These are phyloP conservation scores for Clytia hemisphaerica DNA, from an alignment of 30 jellyfish, hydroid and myxozoan species.

Conservation along the genomic window DNA sequence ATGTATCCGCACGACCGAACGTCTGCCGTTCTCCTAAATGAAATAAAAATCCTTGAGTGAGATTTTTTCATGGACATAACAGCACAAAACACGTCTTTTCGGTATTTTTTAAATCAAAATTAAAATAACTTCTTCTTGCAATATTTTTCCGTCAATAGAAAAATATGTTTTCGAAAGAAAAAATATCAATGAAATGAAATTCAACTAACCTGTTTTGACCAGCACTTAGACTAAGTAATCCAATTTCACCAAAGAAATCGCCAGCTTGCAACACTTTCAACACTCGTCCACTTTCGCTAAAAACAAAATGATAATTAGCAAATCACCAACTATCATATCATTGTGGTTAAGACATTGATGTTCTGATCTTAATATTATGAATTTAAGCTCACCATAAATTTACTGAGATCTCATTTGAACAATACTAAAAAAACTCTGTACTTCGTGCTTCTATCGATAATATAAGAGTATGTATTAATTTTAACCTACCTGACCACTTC, in stretches of 20 bases:
- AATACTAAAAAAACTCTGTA: no score
- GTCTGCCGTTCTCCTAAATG: constrained; percentile 91
- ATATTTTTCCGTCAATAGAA: not conserved
- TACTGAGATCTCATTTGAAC: no score
- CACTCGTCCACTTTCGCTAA: constrained; percentile 69
- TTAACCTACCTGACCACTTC: constrained; percentile 81
- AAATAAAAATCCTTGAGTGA: not conserved
- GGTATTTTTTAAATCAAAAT: not conserved
- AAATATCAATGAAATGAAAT: not conserved
- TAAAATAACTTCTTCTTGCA: no score
- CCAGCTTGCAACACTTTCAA: constrained; percentile 81
- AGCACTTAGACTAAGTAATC: constrained; percentile 71
- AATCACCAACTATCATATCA: no score
- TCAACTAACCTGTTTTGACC: constrained; percentile 69
- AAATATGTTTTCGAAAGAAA: not conserved
- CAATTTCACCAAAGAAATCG: constrained; percentile 91
- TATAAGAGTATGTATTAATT: not conserved
- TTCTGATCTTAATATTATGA: no score
- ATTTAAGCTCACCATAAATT: no score
- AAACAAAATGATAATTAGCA: not conserved
- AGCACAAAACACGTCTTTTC: no score
- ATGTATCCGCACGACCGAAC: constrained; percentile 88
- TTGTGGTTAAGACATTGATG: no score
- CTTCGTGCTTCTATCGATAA: no score
- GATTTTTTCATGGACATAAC: not conserved